phyloP scores from a whole-genome alignment of 2,888 invertebrate species.

The Nomada hirtipes region DNA sequence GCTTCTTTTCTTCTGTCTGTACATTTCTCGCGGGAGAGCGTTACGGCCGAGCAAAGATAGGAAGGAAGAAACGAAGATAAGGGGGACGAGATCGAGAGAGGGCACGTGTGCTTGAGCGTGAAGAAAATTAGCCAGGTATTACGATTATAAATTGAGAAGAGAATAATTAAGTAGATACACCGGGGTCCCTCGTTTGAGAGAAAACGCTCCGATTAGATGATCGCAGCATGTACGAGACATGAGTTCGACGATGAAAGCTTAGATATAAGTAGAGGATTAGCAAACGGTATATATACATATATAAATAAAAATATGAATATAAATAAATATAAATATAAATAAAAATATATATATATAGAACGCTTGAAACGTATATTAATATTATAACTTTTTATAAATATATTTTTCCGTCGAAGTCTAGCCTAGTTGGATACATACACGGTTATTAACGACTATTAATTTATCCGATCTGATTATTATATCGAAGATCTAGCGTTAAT shows the following conservation, averaged over 20 bases:
- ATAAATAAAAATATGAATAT: conserved; percentile 72
- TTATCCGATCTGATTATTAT: conserved; percentile 79
- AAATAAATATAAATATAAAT: conserved; percentile 65
- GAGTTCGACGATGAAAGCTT: conserved; percentile 76
- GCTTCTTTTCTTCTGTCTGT: conserved; percentile 60
- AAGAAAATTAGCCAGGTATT: conserved; percentile 70
- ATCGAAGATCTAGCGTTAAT: conserved; percentile 77
- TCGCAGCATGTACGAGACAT: conserved; percentile 67
- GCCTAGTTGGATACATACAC: conserved; percentile 83
- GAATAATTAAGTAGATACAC: conserved; percentile 56
- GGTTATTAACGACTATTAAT: conserved; percentile 81
- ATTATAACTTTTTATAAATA: conserved; percentile 84
- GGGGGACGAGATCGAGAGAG: conserved; percentile 37
- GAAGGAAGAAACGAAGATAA: conserved; percentile 28
- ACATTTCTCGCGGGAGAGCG: conserved; percentile 54
- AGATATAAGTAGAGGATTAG: conserved; percentile 79
- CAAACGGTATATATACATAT: conserved; percentile 76
- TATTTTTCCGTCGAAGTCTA: conserved; percentile 84
- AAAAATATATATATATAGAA: conserved; percentile 78
- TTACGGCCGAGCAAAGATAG: not conserved
- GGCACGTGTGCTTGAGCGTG: conserved; percentile 54
- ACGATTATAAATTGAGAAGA: conserved; percentile 62
- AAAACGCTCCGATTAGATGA: conserved; percentile 42
- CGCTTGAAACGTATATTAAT: conserved; percentile 83
- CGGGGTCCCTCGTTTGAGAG: conserved; percentile 40